These are phyloP conservation scores for Hemibagrus guttatus DNA, from an alignment of 2,797 vertebrate genomes.

Conservation along the genomic window DNA sequence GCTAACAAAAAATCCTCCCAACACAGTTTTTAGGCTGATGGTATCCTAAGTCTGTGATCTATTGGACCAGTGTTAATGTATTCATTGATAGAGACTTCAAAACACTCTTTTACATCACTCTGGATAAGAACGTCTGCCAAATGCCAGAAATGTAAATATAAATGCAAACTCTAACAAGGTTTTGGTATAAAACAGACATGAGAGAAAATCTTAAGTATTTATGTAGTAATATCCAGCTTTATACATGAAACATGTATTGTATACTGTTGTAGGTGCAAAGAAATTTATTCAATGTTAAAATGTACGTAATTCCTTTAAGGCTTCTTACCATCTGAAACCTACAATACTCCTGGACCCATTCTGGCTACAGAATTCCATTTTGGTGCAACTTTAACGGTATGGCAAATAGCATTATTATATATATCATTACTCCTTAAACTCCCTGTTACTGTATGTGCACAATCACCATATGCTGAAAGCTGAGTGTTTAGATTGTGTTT, in stretches of 20 bases:
- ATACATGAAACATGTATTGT: not conserved
- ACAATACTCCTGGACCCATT: not conserved
- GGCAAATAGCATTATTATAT: conserved; percentile 3
- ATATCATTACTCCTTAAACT: conserved; percentile 12
- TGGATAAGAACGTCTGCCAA: too few relatives aligned
- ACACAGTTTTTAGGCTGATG: too few relatives aligned
- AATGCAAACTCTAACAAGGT: not conserved
- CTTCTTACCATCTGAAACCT: not conserved
- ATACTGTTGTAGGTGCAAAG: not conserved
- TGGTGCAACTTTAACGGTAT: not conserved
- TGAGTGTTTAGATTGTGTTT: conserved; percentile 33
- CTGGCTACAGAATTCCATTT: not conserved
- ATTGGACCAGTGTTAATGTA: too few relatives aligned
- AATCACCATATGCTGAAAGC: conserved; percentile 32
- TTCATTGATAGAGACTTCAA: too few relatives aligned
- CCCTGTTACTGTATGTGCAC: conserved; percentile 8
- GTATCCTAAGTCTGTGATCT: too few relatives aligned
- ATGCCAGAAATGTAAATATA: too few relatives aligned
- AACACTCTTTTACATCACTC: too few relatives aligned
- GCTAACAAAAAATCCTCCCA: too few relatives aligned
- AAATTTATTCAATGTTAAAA: not conserved
- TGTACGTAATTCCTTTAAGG: not conserved
- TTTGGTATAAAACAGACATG: not conserved
- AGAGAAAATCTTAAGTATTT: not conserved
- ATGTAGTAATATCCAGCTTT: not conserved